Evolutionary conservation across 2,113 vertebrate genomes (phyloP).

Genomic region (Alosa alosa): DNA sequence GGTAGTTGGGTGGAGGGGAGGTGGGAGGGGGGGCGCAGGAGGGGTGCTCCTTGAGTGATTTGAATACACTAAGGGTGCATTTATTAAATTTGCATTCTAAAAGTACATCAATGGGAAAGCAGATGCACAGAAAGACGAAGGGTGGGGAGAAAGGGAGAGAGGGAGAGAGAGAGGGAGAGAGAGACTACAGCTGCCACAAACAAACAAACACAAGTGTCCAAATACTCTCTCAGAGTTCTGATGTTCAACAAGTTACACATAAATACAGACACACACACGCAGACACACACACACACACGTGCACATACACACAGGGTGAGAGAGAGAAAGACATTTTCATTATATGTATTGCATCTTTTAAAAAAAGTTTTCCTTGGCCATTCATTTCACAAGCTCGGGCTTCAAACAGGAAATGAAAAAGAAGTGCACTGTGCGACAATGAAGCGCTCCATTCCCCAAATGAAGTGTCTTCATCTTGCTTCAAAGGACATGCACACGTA

Average conservation of each 20-base stretch:
- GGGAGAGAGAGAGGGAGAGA: background rate
- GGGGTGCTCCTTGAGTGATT: slow-evolving; percentile 42
- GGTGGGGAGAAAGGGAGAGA: background rate
- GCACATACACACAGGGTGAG: background rate
- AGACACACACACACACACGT: background rate
- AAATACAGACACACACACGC: background rate
- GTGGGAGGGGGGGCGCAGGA: slow-evolving; percentile 36
- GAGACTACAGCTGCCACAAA: slow-evolving; percentile 19
- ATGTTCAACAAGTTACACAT: slow-evolving; percentile 1
- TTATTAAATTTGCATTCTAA: slow-evolving; percentile 46
- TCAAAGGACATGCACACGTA: background rate
- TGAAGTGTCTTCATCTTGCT: background rate
- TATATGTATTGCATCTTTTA: background rate
- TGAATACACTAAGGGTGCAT: slow-evolving; percentile 34
- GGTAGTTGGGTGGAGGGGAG: background rate
- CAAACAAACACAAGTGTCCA: background rate
- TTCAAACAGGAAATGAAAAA: slow-evolving; percentile 2
- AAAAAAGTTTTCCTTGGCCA: background rate
- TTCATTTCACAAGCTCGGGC: background rate
- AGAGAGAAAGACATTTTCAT: background rate
- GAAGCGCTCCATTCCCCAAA: background rate
- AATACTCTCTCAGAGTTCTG: background rate
- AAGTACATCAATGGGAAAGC: slow-evolving; percentile 28
- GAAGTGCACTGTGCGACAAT: background rate
- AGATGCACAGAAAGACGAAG: slow-evolving; percentile 31